These are phyloP conservation scores for Cervus canadensis DNA, from an alignment of 2,113 vertebrate species.

Conservation along the genomic window DNA sequence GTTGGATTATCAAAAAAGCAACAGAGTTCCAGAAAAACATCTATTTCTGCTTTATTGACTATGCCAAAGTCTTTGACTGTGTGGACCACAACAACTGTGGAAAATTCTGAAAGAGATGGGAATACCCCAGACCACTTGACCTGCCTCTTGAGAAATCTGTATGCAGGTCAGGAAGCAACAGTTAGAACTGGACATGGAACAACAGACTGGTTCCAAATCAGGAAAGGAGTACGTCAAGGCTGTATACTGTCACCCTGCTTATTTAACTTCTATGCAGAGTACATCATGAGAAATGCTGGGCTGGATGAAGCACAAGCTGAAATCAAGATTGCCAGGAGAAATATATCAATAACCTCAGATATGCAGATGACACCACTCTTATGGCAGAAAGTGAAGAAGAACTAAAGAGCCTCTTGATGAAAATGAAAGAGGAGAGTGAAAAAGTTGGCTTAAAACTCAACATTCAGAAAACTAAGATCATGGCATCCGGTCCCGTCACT, in stretches of 20 bases:
- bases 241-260: background rate
- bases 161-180: background rate
- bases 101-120: background rate
- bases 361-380: background rate
- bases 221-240: background rate
- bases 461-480: background rate
- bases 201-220: background rate
- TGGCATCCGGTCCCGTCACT: background rate
- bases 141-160: background rate
- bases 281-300: accelerated
- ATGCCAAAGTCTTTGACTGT: background rate
- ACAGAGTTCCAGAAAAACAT: background rate
- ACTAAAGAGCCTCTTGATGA: background rate
- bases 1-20: background rate
- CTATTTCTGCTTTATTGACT: background rate
- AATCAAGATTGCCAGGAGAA: background rate
- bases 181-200: background rate
- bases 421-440: background rate
- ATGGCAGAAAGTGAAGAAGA: background rate
- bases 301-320: background rate
- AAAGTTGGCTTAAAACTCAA: background rate
- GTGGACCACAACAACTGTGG: background rate
- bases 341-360: background rate
- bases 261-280: background rate
- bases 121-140: background rate